Percentiles rank a stretch among this genome's conserved stretches.
These are phyloP conservation scores for Dolomedes plantarius DNA, from an alignment of 2,888 invertebrate genomes.

Conservation along the genomic window DNA sequence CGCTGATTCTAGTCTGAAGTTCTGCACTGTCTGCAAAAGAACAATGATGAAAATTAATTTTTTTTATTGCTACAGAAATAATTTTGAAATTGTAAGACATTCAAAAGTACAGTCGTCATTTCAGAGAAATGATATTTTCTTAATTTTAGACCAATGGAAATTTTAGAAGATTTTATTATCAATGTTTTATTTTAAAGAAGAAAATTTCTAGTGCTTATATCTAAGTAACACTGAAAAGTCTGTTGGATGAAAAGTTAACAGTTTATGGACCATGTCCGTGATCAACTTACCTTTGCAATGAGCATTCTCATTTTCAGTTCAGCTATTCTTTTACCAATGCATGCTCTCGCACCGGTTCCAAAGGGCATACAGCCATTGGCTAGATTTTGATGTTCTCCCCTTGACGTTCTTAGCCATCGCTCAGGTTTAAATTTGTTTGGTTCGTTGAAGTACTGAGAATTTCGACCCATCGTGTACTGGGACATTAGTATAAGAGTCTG, in stretches of 20 bases:
- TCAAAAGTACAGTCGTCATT: too few species aligned
- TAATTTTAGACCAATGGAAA: too few species aligned
- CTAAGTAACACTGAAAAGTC: too few species aligned
- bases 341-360: slow-evolving; percentile 88
- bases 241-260: too few species aligned
- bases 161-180: too few species aligned
- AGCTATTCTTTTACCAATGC: slow-evolving; percentile 88
- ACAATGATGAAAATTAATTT: too few species aligned
- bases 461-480: slow-evolving; percentile 88
- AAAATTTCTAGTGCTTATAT: too few species aligned
- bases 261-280: too few species aligned
- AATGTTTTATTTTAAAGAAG: too few species aligned
- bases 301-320: slow-evolving; percentile 85
- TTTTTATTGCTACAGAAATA: too few species aligned
- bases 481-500: slow-evolving; percentile 89
- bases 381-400: not conserved
- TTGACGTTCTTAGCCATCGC: slow-evolving; percentile 81
- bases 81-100: too few species aligned
- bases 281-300: slow-evolving; percentile 81
- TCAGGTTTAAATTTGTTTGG: slow-evolving; percentile 85
- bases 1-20: slow-evolving; percentile 74
- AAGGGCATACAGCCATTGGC: slow-evolving; percentile 86
- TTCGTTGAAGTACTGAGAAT: slow-evolving; percentile 83
- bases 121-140: too few species aligned
- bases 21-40: slow-evolving; percentile 75